A percentile compares a stretch with the other conserved stretches of the same genome.
These are phyloP conservation scores for Latrodectus hesperus DNA, from an alignment of 2,888 invertebrate genomes.

Conservation along the genomic window DNA sequence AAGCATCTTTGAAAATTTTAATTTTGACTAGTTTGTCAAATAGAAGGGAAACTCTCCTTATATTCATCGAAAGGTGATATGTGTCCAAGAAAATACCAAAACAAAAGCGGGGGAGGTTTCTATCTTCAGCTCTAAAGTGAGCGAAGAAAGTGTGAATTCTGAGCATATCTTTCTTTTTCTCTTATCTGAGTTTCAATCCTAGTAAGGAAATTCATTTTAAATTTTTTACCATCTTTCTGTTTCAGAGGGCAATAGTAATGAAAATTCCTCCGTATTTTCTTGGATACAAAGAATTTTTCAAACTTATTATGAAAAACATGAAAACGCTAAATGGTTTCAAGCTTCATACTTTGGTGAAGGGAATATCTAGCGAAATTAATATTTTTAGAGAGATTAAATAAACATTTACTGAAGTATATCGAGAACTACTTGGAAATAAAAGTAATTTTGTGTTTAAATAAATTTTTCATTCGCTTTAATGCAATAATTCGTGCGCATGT, in stretches of 20 bases:
- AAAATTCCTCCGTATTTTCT: background rate
- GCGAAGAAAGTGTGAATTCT: conserved; percentile 19
- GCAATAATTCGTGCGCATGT: too few relatives aligned
- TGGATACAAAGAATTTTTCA: too few relatives aligned
- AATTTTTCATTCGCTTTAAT: too few relatives aligned
- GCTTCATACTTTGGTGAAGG: too few relatives aligned
- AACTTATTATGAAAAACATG: too few relatives aligned
- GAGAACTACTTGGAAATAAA: too few relatives aligned
- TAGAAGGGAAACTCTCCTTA: background rate
- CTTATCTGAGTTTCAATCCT: conserved; percentile 1
- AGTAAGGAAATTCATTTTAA: conserved; percentile 30
- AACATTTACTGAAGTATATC: too few relatives aligned
- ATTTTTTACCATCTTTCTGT: conserved; percentile 13
- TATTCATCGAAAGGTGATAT: conserved; percentile 12
- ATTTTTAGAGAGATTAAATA: too few relatives aligned
- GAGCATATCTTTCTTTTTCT: conserved; percentile 26
- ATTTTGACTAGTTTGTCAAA: conserved; percentile 1
- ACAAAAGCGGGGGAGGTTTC: conserved; percentile 34
- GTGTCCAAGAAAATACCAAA: conserved; percentile 8
- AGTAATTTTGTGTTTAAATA: too few relatives aligned
- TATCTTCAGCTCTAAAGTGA: background rate
- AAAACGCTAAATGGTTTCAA: too few relatives aligned
- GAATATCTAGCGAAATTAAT: too few relatives aligned
- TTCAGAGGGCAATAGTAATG: background rate
- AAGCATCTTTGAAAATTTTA: background rate